Percentiles rank a stretch among this genome's conserved stretches.
Evolutionary conservation across 1,140 invertebrate genomes (phyloP).

Genomic region (Rhopalosiphum maidis): DNA sequence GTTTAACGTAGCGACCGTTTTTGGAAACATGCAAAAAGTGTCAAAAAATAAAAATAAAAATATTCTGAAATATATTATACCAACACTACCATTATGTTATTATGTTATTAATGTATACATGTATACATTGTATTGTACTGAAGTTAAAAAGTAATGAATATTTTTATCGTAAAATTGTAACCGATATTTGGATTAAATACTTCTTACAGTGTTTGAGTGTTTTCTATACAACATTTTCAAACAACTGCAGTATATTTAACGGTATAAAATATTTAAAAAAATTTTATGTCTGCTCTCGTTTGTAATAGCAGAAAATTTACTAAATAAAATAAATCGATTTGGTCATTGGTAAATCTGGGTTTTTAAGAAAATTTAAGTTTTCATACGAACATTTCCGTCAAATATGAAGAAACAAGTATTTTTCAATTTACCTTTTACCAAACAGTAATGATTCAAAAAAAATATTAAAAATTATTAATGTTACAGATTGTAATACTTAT

Average conservation of each 20-base stretch:
- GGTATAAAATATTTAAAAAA: neutral
- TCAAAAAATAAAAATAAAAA: slow-evolving; percentile 8
- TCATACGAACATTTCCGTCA: neutral
- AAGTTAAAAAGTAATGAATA: neutral
- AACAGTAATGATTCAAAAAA: too few species aligned
- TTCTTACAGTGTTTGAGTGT: neutral
- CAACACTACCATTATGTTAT: neutral
- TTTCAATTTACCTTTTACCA: too few species aligned
- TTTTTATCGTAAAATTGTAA: neutral
- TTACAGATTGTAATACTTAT: too few species aligned
- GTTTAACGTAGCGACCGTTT: neutral
- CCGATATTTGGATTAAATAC: neutral
- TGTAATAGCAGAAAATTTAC: neutral
- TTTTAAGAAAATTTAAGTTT: neutral
- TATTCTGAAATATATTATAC: neutral
- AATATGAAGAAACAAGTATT: neutral
- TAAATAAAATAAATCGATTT: too few species aligned
- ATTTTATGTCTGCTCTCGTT: neutral
- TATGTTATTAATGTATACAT: neutral
- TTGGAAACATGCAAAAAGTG: neutral
- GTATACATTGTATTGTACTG: neutral
- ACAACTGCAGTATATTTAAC: neutral
- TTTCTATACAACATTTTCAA: neutral
- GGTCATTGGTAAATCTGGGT: neutral
- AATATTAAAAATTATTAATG: too few species aligned